Percentiles rank a stretch among this genome's conserved stretches.
These are phyloP conservation scores for Umimayanthus chanpuru DNA, from an alignment of 92 coral and sea anemone species.

Conservation along the genomic window DNA sequence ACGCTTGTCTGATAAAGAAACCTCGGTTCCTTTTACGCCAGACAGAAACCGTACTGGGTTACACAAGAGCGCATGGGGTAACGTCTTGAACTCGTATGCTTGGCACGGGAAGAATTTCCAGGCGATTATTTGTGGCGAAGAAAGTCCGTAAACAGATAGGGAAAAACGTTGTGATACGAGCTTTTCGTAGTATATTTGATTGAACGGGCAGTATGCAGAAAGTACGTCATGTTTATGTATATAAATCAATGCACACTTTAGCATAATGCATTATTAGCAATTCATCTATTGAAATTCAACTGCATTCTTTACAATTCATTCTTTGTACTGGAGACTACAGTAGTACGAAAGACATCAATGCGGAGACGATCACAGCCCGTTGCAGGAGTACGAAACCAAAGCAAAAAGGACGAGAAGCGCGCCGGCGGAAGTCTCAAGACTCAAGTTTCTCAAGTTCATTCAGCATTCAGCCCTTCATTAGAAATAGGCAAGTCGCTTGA, in stretches of 20 bases:
- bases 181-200: not conserved
- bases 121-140: constrained; percentile 97
- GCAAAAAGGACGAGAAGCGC: too few species aligned
- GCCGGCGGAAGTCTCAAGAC: too few species aligned
- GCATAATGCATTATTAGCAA: too few species aligned
- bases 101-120: constrained; percentile 94
- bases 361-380: too few species aligned
- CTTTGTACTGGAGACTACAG: too few species aligned
- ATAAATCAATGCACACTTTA: not conserved
- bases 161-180: not conserved
- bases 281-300: too few species aligned
- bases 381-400: too few species aligned
- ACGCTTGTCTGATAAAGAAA: constrained; percentile 84
- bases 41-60: constrained; percentile 73
- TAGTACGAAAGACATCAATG: too few species aligned
- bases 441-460: too few species aligned
- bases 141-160: constrained; percentile 67
- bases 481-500: too few species aligned
- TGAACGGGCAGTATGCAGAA: not conserved
- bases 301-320: too few species aligned
- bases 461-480: too few species aligned
- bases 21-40: constrained; percentile 71
- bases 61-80: constrained; percentile 87
- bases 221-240: not conserved
- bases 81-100: constrained; percentile 86